Evolutionary conservation across 2,888 invertebrate species (phyloP), one percentile per base, ranked within the genome.

Genomic region (Listrodromus nycthemerus): DNA sequence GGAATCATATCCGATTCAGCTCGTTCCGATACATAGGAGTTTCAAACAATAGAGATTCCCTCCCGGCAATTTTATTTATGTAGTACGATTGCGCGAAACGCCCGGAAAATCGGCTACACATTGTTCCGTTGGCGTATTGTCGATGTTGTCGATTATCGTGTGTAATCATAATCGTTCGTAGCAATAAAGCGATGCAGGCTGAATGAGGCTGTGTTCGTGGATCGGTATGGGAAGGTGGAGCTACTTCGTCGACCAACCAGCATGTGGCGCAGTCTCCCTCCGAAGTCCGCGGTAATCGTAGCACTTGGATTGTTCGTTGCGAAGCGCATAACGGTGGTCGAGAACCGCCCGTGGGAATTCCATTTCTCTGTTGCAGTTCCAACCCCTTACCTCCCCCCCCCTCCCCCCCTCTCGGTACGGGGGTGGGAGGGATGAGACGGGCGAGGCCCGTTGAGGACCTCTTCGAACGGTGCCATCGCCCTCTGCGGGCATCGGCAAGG

Each of bases 291-390:
- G 55, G 55, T 55, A 55, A 55, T 55, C 55, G 55, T 13, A 55
- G 65, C 71, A 61, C 69, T 70, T 58, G 78, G 78, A 84, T 84
- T 84, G 78, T 81, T 81, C 81, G 84, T 70, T 78, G 78, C 55
- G 30, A 58, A 74, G 69, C 50, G 74, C 80, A 78, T 84, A 84
- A 78, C 81, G 78, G 75, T 58, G 84, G 84, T 84, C 75, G 78
- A 81, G 73, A 84, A 81, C 78, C 66, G 78, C 81, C 74, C 78
- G 74, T 84, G 84, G 81, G 81, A 84, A 84, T 84, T 81, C 84
- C 78, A 84, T 55, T 84, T 84, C 84, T 80, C 69, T 69, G 80
- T 58, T 75, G 75, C 67, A 21, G 30, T 50, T 67, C 21, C 1
- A 41, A 2, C 41, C 41, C n/a, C n/a, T n/a, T n/a, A n/a, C n/a